Percentiles rank a stretch among this genome's conserved stretches.
Conservation (phyloP, 2,888 invertebrate genomes). For the Heliconius hortense region DNA sequence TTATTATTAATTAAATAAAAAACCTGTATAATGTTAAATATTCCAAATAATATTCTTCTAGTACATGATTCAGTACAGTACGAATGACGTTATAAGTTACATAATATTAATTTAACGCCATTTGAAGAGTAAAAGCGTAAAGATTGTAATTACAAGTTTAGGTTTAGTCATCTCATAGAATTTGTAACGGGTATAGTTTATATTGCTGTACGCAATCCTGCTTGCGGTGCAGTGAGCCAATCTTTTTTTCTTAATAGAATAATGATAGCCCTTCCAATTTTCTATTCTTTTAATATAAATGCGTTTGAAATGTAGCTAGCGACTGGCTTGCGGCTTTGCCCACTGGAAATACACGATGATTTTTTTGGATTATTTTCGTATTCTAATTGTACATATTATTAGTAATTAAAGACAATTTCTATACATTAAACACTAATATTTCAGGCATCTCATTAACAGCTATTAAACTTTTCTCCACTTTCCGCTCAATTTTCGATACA, state of each 20-base stretch:
- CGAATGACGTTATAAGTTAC: constrained; percentile 11
- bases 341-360: too few relatives aligned
- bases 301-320: background rate
- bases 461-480: too few relatives aligned
- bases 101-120: constrained; percentile 35
- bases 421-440: too few relatives aligned
- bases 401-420: too few relatives aligned
- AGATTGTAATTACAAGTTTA: constrained; percentile 35
- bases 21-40: background rate
- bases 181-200: constrained; percentile 30
- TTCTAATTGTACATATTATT: too few relatives aligned
- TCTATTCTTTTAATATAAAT: constrained; percentile 3
- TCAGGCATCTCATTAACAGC: too few relatives aligned
- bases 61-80: background rate
- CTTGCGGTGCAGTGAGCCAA: constrained; percentile 23
- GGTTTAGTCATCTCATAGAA: constrained; percentile 39
- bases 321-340: too few relatives aligned
- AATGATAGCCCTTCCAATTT: background rate
- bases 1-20: too few relatives aligned
- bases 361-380: too few relatives aligned
- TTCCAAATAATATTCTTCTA: background rate
- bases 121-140: constrained; percentile 35
- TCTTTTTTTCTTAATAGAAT: background rate
- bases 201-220: constrained; percentile 6
- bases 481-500: too few relatives aligned